Evolutionary conservation across 2,888 invertebrate species (phyloP), one percentile per base, ranked within the genome.

Genomic region (Drosophila affinis): DNA sequence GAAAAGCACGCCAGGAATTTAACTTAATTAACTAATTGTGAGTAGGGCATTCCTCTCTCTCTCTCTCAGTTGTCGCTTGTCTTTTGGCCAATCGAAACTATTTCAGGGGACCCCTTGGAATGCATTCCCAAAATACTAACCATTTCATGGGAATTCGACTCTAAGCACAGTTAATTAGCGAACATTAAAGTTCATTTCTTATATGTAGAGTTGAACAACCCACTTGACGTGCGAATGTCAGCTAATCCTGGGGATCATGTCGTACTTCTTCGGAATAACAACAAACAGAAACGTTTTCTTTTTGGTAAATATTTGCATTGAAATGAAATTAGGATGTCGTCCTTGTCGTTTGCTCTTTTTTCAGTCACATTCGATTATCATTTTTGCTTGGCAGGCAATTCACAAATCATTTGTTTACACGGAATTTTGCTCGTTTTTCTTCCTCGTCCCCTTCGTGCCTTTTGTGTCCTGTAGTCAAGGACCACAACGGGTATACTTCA

Each of bases 11-110:
- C 2, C 39, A 39, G 17, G 44, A 72, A 65, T 72, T 73, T 57
- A 79, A 76, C 71, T 78, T 76, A 81, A 82, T 84, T 82, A 82
- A 78, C 77, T 79, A 84, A 82, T 84, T 84, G 84, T 65, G 51
- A 67, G 62, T 44, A 48, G 46, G 54, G 52, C 62, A 49, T 57
- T 58, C 39, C 18, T 18, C 18, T 18, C 18, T 18, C 21, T 21
- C 21, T 21, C 18, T 24, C 6, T 45, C 27, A 21, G 17, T 47
- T 39, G 24, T 49, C 6, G 18, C 9, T 3, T 10, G 10, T 3
- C 32, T 3, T 10, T 76, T 78, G 29, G 27, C 39, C 6, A 39
- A 39, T 39, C 39, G 14, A 7, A 39, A 39, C n/a, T 39, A 39
- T 2, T 39, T 39, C n/a, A 3, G 24, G 9, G 27, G 27, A 27